These are phyloP conservation scores for Pangasianodon hypophthalmus DNA, from an alignment of 2,113 vertebrate genomes.

Conservation along the genomic window DNA sequence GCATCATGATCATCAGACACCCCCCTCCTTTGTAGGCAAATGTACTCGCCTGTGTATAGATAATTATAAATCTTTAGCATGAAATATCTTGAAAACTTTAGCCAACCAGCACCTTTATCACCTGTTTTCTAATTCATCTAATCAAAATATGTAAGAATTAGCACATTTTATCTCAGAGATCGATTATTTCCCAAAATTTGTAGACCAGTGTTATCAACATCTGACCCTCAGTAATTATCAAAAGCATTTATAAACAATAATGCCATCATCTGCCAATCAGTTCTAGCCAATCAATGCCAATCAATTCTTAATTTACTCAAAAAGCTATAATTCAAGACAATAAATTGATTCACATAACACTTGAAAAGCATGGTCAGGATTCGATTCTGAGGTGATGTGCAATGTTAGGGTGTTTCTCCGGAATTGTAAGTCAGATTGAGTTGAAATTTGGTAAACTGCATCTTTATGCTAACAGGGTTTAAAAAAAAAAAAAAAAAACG, in stretches of 20 bases:
- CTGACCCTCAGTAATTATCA: neutral
- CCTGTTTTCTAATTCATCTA: too few relatives aligned
- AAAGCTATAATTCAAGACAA: neutral
- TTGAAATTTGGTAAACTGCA: neutral
- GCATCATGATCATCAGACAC: too few relatives aligned
- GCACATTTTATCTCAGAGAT: too few relatives aligned
- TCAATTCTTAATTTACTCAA: neutral
- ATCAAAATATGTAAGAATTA: too few relatives aligned
- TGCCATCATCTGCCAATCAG: neutral
- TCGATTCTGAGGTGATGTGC: neutral
- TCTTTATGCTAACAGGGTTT: neutral
- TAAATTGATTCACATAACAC: neutral
- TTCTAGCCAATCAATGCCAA: neutral
- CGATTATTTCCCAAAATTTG: too few relatives aligned
- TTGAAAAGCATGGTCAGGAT: neutral
- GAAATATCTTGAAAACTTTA: too few relatives aligned
- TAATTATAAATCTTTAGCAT: too few relatives aligned
- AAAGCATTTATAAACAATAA: neutral
- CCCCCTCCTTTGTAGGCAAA: too few relatives aligned
- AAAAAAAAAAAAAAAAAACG: neutral
- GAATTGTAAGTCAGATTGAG: neutral
- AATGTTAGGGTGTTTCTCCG: neutral
- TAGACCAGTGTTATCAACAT: neutral
- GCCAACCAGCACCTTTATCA: too few relatives aligned
- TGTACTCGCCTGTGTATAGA: too few relatives aligned